Percentiles rank a stretch among this genome's conserved stretches.
Evolutionary conservation across 2,797 vertebrate genomes (phyloP).

Genomic region (Gadopsis marmoratus): DNA sequence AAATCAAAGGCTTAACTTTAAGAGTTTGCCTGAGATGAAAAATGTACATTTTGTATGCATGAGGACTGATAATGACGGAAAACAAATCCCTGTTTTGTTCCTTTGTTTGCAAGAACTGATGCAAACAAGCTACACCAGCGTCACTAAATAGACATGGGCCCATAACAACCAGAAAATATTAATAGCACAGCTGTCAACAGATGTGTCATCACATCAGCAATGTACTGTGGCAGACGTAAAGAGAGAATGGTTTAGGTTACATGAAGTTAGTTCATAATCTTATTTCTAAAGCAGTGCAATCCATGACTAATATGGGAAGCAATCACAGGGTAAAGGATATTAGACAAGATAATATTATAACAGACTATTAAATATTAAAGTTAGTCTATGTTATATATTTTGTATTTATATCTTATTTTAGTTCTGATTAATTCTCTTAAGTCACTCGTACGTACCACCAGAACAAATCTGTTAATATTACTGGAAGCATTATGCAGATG

Average conservation of each 20-base stretch:
- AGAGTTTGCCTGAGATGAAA: background rate
- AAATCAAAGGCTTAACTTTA: conserved; percentile 33
- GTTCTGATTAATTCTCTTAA: background rate
- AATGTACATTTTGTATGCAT: background rate
- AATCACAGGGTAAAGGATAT: too few relatives aligned
- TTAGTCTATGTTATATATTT: background rate
- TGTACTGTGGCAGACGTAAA: background rate
- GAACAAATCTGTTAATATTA: too few relatives aligned
- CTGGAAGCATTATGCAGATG: background rate
- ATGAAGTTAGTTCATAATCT: background rate
- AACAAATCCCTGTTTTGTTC: background rate
- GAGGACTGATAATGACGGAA: background rate
- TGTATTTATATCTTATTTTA: background rate
- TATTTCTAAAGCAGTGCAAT: too few relatives aligned
- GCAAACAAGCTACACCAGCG: background rate
- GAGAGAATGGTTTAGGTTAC: background rate
- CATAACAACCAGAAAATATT: too few relatives aligned
- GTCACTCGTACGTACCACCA: too few relatives aligned
- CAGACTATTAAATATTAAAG: background rate
- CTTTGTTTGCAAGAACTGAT: background rate
- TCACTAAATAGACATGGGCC: background rate
- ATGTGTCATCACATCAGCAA: background rate
- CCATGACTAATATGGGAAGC: too few relatives aligned
- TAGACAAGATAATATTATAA: background rate
- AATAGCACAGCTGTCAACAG: background rate